Evolutionary conservation across 2,113 vertebrate genomes (phyloP).

Genomic region (Aegithalos caudatus): DNA sequence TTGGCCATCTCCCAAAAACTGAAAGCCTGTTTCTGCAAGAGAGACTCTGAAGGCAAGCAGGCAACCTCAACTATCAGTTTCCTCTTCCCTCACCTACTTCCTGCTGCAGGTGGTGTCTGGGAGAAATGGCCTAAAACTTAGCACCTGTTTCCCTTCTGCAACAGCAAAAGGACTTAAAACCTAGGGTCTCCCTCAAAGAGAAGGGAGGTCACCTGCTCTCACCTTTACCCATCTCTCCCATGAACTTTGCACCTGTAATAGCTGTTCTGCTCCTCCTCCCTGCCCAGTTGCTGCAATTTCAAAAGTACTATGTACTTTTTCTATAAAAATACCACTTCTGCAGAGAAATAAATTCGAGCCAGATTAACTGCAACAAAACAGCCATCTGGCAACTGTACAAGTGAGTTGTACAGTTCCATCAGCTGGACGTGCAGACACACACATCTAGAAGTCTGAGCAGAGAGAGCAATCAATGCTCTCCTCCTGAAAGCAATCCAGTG

Average conservation of each 20-base stretch:
- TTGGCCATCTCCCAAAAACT: conserved; percentile 33
- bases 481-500: not conserved
- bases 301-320: not conserved
- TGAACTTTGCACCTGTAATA: not conserved
- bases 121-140: not conserved
- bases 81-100: not conserved
- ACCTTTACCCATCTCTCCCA: not conserved
- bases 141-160: not conserved
- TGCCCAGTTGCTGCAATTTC: not conserved
- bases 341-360: not conserved
- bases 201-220: not conserved
- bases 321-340: not conserved
- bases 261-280: not conserved
- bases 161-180: not conserved
- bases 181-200: not conserved
- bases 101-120: not conserved
- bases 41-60: not conserved
- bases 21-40: not conserved
- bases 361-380: not conserved
- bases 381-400: not conserved
- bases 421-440: not conserved
- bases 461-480: accelerated
- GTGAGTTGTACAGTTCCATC: not conserved
- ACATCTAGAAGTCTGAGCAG: not conserved
- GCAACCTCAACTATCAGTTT: not conserved